A percentile compares a stretch with the other conserved stretches of the same genome.
Conservation (phyloP, 2,888 invertebrate species). For the Chaitophorus viminalis region DNA sequence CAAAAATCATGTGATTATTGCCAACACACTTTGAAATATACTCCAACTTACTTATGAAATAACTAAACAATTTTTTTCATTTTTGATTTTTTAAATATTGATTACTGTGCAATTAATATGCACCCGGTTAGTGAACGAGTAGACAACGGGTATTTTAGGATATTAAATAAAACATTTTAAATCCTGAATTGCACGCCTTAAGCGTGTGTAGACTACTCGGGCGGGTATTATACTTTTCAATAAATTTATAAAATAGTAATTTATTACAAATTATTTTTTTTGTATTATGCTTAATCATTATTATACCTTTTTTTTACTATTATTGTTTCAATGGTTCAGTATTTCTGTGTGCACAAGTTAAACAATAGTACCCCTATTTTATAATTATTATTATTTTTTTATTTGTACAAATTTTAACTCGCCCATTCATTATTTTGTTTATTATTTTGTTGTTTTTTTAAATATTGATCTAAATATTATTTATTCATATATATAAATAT, state of each 20-base stretch:
- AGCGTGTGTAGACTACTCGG: constrained; percentile 36
- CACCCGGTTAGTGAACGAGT: constrained; percentile 38
- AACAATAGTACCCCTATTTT: constrained; percentile 6
- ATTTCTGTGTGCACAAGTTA: constrained; percentile 22
- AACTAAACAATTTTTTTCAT: neutral
- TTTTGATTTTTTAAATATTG: constrained; percentile 14
- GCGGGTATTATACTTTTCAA: constrained; percentile 18
- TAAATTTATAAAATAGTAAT: neutral
- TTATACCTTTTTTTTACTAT: neutral
- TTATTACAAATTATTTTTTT: neutral
- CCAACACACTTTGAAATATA: neutral
- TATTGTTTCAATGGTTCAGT: neutral
- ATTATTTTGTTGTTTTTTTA: constrained; percentile 52
- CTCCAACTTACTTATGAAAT: neutral
- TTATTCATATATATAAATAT: neutral
- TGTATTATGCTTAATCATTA: neutral
- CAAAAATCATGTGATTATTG: neutral
- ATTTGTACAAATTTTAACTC: constrained; percentile 45
- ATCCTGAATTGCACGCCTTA: constrained; percentile 32
- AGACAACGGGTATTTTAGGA: constrained; percentile 54
- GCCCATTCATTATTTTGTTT: constrained; percentile 36
- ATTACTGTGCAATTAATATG: neutral
- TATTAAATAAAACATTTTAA: constrained; percentile 42
- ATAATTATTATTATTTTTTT: constrained; percentile 48
- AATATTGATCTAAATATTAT: constrained; percentile 41